These are phyloP conservation scores for Fistularia commersonii DNA, from an alignment of 2,797 vertebrate species.

Conservation along the genomic window DNA sequence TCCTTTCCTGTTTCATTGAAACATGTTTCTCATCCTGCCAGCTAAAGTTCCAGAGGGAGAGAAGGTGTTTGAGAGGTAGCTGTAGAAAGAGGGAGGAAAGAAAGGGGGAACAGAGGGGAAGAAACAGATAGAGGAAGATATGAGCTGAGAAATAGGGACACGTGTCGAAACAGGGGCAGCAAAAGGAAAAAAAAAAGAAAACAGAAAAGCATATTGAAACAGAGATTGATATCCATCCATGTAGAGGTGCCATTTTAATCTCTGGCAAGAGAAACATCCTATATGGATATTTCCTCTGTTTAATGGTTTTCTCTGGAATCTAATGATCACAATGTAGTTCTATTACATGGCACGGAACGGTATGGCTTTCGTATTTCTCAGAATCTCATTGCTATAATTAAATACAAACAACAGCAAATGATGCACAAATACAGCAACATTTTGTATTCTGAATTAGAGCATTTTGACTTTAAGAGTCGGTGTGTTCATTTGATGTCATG, in stretches of 20 bases:
- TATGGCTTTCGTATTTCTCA: constrained; percentile 26
- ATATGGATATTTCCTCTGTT: constrained; percentile 46
- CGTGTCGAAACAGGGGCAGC: not conserved
- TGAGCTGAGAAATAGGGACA: constrained; percentile 8
- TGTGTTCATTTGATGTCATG: constrained; percentile 35
- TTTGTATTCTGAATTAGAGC: constrained; percentile 21
- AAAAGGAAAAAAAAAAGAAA: constrained; percentile 12
- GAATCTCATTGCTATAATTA: constrained; percentile 48
- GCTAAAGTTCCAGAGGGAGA: constrained; percentile 38
- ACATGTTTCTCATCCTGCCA: constrained; percentile 61
- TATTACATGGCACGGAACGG: constrained; percentile 10
- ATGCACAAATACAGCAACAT: constrained; percentile 18
- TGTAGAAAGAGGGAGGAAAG: constrained; percentile 10
- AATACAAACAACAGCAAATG: constrained; percentile 25
- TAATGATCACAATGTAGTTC: constrained; percentile 46
- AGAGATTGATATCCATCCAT: constrained; percentile 22
- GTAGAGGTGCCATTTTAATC: constrained; percentile 49
- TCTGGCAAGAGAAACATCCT: constrained; percentile 21
- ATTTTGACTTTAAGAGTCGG: constrained; percentile 45
- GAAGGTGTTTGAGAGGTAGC: constrained; percentile 32
- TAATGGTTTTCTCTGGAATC: constrained; percentile 43
- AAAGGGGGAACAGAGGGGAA: constrained; percentile 9
- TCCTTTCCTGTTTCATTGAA: constrained; percentile 50
- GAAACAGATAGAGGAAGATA: not conserved
- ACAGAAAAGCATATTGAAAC: constrained; percentile 24